Conservation (phyloP, 2,888 invertebrate species). For the Tortricodes alternella region DNA sequence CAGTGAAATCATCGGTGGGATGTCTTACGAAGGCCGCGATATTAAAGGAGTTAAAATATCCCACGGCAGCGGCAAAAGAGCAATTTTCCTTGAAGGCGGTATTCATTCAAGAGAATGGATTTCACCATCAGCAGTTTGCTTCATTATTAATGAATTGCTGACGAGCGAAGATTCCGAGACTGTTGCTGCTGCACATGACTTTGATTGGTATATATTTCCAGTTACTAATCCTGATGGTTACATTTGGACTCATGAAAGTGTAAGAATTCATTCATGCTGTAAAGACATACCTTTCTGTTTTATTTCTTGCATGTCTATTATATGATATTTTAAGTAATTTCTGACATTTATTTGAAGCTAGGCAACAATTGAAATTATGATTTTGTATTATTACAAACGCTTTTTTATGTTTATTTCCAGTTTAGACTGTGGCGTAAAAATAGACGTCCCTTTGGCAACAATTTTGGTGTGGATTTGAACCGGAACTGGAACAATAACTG, state of each 20-base stretch:
- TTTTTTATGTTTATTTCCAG: conserved; percentile 67
- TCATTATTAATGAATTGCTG: conserved; percentile 82
- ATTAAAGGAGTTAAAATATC: conserved; percentile 78
- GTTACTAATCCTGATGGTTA: conserved; percentile 91
- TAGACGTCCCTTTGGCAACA: conserved; percentile 57
- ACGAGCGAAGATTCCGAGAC: conserved; percentile 77
- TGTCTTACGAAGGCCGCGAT: conserved; percentile 70
- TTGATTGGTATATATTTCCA: conserved; percentile 90
- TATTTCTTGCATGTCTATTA: conserved; percentile 16
- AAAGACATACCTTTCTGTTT: too few relatives aligned
- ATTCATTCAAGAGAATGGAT: conserved; percentile 92
- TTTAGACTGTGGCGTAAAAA: conserved; percentile 88
- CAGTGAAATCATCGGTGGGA: conserved; percentile 62
- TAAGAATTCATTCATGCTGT: conserved; percentile 58
- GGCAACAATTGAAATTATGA: neutral
- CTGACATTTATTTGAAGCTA: neutral
- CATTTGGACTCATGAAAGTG: conserved; percentile 85
- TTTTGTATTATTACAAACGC: neutral
- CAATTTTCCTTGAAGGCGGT: conserved; percentile 71
- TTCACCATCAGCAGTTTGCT: conserved; percentile 84
- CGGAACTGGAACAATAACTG: conserved; percentile 87
- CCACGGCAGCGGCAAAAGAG: conserved; percentile 57
- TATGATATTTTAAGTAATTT: neutral
- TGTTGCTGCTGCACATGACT: conserved; percentile 71
- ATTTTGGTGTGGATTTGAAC: conserved; percentile 87